phyloP scores from a whole-genome alignment of 2,113 vertebrate species.

The Dromaius novaehollandiae region DNA sequence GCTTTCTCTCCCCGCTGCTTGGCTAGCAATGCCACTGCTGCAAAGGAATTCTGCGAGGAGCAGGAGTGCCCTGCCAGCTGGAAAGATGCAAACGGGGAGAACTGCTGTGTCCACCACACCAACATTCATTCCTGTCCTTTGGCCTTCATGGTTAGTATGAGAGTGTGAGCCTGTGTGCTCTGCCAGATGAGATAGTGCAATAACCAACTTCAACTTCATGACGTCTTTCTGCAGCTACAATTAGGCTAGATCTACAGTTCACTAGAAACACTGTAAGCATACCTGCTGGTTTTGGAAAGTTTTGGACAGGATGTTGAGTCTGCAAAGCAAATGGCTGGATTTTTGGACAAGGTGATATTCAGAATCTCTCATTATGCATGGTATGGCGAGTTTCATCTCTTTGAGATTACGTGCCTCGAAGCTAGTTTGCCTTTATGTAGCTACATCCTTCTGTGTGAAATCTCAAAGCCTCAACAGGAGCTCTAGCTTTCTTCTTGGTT shows the following conservation, averaged over 20 bases:
- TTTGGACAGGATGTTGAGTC: background rate
- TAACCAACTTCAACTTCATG: background rate
- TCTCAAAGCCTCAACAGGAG: background rate
- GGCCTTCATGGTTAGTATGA: constrained; percentile 80
- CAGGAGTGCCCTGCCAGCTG: constrained; percentile 81
- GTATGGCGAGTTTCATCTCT: background rate
- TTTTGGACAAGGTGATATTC: background rate
- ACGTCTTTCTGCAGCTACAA: background rate
- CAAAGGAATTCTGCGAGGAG: constrained; percentile 83
- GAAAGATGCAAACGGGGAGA: constrained; percentile 84
- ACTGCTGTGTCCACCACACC: constrained; percentile 87
- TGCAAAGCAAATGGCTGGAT: background rate
- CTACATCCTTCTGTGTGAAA: background rate
- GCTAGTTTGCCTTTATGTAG: too few relatives aligned
- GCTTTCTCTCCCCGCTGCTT: background rate
- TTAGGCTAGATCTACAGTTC: background rate
- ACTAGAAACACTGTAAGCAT: background rate
- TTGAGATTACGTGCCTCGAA: background rate
- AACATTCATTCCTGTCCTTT: constrained; percentile 89
- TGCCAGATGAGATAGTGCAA: background rate
- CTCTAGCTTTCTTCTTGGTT: background rate
- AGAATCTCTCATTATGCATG: background rate
- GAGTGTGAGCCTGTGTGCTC: background rate
- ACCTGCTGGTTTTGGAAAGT: background rate
- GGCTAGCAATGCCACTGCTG: constrained; percentile 68